Base-by-base conservation (phyloP, 2,797 vertebrate species). In the Mus spretus region DNA sequence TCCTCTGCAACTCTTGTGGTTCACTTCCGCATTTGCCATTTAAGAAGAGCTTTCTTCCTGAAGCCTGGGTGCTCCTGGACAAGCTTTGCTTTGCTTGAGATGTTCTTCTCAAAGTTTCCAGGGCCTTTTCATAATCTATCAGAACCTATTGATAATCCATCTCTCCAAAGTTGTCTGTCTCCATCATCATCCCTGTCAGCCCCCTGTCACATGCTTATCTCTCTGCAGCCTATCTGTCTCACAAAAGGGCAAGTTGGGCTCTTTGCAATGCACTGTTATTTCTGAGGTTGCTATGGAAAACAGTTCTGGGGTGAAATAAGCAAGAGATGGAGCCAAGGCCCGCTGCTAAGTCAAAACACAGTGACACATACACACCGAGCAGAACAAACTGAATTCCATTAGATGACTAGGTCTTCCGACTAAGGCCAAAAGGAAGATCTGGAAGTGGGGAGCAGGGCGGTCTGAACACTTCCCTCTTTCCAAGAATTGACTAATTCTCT, bases 401-500 rank as follows among this genome's bases (percentile, higher is more conserved):
- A 34, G 19, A 72, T 65, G 1, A 47, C 82, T 61, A 26, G 50
- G 17, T 93, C 63, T 82, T 31, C 31, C 19, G 19, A n/a, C 44
- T 40, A 53, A 72, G 70, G 78, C 94, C 20, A 26, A 65, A 40
- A 87, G 65, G 59, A 85, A 89, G 90, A 74, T 92, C 78, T 94
- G 94, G n/a, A 89, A 95, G 83, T 57, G 70, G 88, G 84, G 19
- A 89, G 40, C 94, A 89, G 50, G 79, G 63, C 77, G 8, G 83
- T 80, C 50, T 15, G 0, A 57, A 78, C 67, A 94, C 50, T 72
- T 93, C 94, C 67, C 94, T 97, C 97, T 98, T 97, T 86, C 86
- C 67, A 96, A 95, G 94, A 98, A 97, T 77, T 97, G 97, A 97
- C 95, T 97, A 97, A 93, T 37, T 91, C 65, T 84, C 92, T 17